phyloP scores from a whole-genome alignment of 2,888 invertebrate genomes.

The Callinectes sapidus region DNA sequence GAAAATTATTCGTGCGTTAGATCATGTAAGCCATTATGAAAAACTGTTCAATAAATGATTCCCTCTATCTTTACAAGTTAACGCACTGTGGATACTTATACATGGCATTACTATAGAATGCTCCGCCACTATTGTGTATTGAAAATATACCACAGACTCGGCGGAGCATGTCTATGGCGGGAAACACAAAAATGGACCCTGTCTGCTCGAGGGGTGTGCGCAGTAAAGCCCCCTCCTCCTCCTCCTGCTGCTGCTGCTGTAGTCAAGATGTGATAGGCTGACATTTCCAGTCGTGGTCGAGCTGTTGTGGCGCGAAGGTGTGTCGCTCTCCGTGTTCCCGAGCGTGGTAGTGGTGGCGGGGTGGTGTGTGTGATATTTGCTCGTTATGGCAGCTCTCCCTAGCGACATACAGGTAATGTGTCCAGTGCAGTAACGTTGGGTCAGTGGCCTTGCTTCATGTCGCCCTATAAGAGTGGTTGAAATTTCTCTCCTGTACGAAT shows the following conservation, averaged over 20 bases:
- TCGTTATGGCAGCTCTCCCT: constrained; percentile 31
- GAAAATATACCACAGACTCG: background rate
- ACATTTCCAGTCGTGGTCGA: constrained; percentile 30
- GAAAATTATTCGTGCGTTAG: background rate
- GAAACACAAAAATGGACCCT: constrained; percentile 19
- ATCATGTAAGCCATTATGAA: background rate
- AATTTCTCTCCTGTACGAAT: background rate
- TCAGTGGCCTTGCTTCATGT: background rate
- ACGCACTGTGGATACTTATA: background rate
- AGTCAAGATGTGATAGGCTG: background rate
- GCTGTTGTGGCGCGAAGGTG: background rate
- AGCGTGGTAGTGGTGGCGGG: constrained; percentile 28
- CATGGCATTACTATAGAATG: background rate
- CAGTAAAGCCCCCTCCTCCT: background rate
- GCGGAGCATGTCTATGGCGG: background rate
- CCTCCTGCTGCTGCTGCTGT: no score
- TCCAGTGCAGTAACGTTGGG: background rate
- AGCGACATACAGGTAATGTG: constrained; percentile 6
- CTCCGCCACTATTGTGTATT: background rate
- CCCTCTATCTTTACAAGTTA: background rate
- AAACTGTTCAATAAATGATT: background rate
- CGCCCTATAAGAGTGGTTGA: background rate
- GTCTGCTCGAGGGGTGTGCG: background rate
- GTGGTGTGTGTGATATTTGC: constrained; percentile 18
- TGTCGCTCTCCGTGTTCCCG: background rate